Conservation (phyloP, 1,140 invertebrate species). For the Penaeus chinensis region DNA sequence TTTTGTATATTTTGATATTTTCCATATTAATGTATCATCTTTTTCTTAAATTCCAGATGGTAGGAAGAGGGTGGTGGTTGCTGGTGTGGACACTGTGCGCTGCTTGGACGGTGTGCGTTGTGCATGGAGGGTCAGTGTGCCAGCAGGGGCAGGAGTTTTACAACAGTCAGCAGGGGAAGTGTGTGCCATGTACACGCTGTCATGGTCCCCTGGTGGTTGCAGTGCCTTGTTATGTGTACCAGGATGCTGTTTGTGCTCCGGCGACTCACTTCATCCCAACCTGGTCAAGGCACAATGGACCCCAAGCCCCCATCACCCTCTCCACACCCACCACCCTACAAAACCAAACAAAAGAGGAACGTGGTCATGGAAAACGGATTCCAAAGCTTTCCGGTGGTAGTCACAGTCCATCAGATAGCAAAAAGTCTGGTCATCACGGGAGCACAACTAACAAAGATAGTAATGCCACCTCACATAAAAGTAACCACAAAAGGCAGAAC, state of each 20-base stretch:
- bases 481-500: neutral
- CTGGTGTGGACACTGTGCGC: slow-evolving; percentile 51
- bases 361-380: slow-evolving; percentile 9
- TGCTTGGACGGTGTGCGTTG: slow-evolving; percentile 40
- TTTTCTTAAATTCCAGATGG: slow-evolving; percentile 35
- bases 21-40: no score
- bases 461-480: slow-evolving; percentile 24
- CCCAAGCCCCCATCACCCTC: slow-evolving; percentile 46
- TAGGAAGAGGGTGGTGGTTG: slow-evolving; percentile 60
- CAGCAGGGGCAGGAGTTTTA: slow-evolving; percentile 49
- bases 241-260: slow-evolving; percentile 55
- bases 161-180: slow-evolving; percentile 40
- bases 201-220: slow-evolving; percentile 45
- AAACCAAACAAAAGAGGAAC: neutral
- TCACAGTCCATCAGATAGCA: neutral
- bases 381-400: neutral
- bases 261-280: slow-evolving; percentile 39
- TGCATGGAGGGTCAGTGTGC: slow-evolving; percentile 36
- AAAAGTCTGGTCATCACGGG: slow-evolving; percentile 7
- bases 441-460: neutral
- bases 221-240: slow-evolving; percentile 46
- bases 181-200: slow-evolving; percentile 51
- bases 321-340: slow-evolving; percentile 35
- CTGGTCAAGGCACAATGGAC: slow-evolving; percentile 24
- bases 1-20: no score